Evolutionary conservation across 2,888 invertebrate species (phyloP), one percentile per base, ranked within the genome.

Genomic region (Sesia bembeciformis): DNA sequence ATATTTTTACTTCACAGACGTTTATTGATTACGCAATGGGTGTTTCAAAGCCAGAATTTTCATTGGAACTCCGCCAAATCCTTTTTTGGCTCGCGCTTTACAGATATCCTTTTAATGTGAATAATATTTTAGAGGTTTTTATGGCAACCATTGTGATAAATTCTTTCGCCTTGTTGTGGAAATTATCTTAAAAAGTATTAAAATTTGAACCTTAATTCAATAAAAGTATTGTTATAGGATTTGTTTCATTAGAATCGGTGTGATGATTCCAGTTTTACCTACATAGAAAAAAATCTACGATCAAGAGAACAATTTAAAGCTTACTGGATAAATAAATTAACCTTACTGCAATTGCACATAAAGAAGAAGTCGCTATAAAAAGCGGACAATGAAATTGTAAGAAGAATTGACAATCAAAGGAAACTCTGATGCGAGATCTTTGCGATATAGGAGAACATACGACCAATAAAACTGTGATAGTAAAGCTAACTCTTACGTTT

Each of bases 341-440:
- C 3, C 7, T 42, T 42, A 5, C 42, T 42, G 5, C 42, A 42
- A 7, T 42, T 42, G 42, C 7, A 42, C 42, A 1, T 42, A 70
- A 66, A 66, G 61, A 59, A 67, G 70, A 64, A 66, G 67, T 65
- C 65, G 61, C 53, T 57, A 62, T 57, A 61, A 62, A 62, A 64
- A 62, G 59, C 54, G 56, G 58, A 59, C 64, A 65, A 66, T 64
- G 65, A 61, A 66, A 68, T 65, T 62, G 68, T 62, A 66, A 58
- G 55, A 41, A 58, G 40, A 53, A 65, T 65, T 67, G 67, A 63
- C 61, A 67, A 70, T 70, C 72, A 39, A 39, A 63, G 63, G 56
- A 61, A 63, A 65, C 65, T 60, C 58, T 64, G 57, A 60, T 57
- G 54, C 50, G 39, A 6, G 6, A 39, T 23, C 50, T 39, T 50